Conservation (phyloP, 2,113 vertebrate species). For the Scopus umbretta region DNA sequence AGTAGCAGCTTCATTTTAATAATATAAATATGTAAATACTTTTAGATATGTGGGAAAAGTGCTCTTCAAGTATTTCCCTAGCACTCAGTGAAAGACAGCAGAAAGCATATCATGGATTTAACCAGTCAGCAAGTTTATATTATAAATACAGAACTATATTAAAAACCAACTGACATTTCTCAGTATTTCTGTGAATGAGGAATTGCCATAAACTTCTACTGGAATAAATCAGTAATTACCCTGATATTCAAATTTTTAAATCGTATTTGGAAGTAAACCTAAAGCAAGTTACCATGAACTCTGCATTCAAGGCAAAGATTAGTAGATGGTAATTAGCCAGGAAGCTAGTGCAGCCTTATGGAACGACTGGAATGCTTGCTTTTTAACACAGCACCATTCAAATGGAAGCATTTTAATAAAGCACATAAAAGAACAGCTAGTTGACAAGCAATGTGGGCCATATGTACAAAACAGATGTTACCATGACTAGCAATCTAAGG, state of each 20-base stretch:
- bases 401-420: not conserved
- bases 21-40: too few relatives aligned
- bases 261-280: not conserved
- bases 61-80: not conserved
- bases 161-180: not conserved
- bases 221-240: not conserved
- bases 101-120: not conserved
- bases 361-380: not conserved
- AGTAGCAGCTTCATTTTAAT: not conserved
- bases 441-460: not conserved
- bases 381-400: not conserved
- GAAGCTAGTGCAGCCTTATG: not conserved
- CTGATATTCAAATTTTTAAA: constrained; percentile 6
- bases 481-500: not conserved
- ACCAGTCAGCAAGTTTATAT: not conserved
- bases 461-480: not conserved
- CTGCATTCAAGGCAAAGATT: not conserved
- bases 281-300: not conserved
- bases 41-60: not conserved
- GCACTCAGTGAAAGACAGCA: not conserved
- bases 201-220: not conserved
- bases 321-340: not conserved
- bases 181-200: not conserved
- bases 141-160: not conserved
- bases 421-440: not conserved